Base-by-base conservation (phyloP, 2,888 invertebrate genomes). In the Chrysina gloriosa region DNA sequence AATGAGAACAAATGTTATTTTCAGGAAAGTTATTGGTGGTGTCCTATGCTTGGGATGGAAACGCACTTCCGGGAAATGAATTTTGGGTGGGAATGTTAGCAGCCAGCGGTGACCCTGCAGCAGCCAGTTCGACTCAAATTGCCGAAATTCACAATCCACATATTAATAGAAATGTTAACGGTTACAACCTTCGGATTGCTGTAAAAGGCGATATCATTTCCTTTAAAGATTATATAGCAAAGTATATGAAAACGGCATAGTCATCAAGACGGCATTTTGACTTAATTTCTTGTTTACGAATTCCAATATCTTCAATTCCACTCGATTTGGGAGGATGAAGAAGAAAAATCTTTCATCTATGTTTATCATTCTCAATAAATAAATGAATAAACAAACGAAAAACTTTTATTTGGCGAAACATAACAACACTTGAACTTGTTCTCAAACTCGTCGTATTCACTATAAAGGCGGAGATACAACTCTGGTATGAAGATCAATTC, bases 31-130 rank as follows among this genome's bases (percentile, higher is more conserved):
- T 85, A 4, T 81, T 90, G 11, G 86, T 91, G 0, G 87, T 90
- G 27, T 90, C 89, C 0, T 92, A 91, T 75, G 89, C 92, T 0
- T 90, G 91, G 89, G 91, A 92, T 77, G 88, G 90, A 4, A 92
- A 92, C 76, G 87, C 91, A 0, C 84, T 90, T 67, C 91, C 92
- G 0, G 92, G 91, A 47, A 92, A 92, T 74, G 92, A 92, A 76
- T 92, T 89, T 78, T 92, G 92, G 92, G 74, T 80, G 2, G 86
- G 86, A 14, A 86, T 84, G 63, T 75, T 89, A 2, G 78, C 82
- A 0, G 78, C 84, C 0, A 88, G 89, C 0, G 89, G 89, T 1
- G 89, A 89, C 75, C 86, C 89, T 0, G 89, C 89, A 0, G 88
- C 89, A 0, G 89, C 89, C 0, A 86, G 87, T 63, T 88, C 87